A percentile compares a stretch with the other conserved stretches of the same genome.
Conservation (phyloP, 2,797 vertebrate genomes). For the Spea hammondii region DNA sequence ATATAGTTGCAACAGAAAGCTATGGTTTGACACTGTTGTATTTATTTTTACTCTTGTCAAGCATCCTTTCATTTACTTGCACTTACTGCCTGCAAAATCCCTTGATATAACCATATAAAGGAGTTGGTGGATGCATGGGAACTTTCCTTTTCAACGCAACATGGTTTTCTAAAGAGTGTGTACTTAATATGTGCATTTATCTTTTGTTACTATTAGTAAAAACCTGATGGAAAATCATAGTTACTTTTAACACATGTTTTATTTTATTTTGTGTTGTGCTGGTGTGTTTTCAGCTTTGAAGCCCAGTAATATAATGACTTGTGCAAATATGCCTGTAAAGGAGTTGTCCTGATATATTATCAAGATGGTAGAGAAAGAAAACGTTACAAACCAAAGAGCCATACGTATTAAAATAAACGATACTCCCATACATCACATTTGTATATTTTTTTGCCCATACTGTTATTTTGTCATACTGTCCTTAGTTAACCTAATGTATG, state of each 20-base stretch:
- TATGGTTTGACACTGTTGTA: no score
- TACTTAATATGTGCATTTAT: no score
- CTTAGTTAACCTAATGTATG: slow-evolving; percentile 38
- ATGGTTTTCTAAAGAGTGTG: no score
- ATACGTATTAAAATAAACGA: slow-evolving; percentile 26
- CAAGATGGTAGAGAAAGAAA: slow-evolving; percentile 19
- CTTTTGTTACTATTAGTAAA: no score
- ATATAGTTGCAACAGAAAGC: no score
- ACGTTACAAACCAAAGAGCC: slow-evolving; percentile 27
- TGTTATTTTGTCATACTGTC: slow-evolving; percentile 15
- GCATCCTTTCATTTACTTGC: no score
- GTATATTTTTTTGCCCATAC: slow-evolving; percentile 9
- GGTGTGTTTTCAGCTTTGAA: slow-evolving; percentile 31
- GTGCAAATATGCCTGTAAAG: not conserved
- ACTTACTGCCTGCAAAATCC: no score
- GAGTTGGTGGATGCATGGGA: no score
- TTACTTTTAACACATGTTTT: not conserved
- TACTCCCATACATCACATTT: slow-evolving; percentile 8
- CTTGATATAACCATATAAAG: no score
- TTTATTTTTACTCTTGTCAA: no score
- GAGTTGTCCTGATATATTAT: slow-evolving; percentile 23
- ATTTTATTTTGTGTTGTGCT: not conserved
- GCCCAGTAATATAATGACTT: slow-evolving; percentile 15
- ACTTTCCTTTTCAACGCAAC: no score
- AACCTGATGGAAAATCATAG: no score